Conservation (phyloP, 37 sponge, comb jelly and placozoan genomes). For the Diacarnus erythraeanus region DNA sequence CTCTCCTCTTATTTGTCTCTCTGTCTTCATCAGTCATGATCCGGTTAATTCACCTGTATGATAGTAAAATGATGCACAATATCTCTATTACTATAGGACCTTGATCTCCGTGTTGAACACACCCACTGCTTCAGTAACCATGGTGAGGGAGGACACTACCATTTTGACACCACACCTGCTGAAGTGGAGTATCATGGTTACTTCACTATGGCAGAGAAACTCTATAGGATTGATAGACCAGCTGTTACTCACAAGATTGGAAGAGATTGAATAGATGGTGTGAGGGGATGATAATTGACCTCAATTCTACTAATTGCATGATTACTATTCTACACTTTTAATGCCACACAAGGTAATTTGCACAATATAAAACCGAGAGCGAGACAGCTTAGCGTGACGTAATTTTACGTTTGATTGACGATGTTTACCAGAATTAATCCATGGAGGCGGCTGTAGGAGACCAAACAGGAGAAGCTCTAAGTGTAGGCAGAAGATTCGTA, state of each 20-base stretch:
- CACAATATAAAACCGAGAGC: too few relatives aligned
- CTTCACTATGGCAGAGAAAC: constrained; percentile 74
- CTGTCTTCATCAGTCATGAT: constrained; percentile 88
- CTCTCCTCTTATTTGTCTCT: constrained; percentile 85
- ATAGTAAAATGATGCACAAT: background rate
- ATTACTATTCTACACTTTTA: too few relatives aligned
- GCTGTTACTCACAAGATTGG: constrained; percentile 9
- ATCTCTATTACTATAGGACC: constrained; percentile 42
- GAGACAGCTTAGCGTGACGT: too few relatives aligned
- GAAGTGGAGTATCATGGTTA: constrained; percentile 92
- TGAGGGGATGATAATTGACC: too few relatives aligned
- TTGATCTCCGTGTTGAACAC: constrained; percentile 96
- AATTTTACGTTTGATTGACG: too few relatives aligned
- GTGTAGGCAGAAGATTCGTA: constrained; percentile 41
- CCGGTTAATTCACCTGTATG: constrained; percentile 56
- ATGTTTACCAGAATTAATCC: too few relatives aligned
- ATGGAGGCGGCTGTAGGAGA: background rate
- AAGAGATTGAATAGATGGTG: constrained; percentile 7
- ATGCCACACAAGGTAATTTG: too few relatives aligned
- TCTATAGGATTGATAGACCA: constrained; percentile 85
- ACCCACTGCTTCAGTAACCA: constrained; percentile 98
- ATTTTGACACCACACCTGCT: constrained; percentile 88
- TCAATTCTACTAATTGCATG: too few relatives aligned
- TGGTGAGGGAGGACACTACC: constrained; percentile 98
- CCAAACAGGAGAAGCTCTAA: background rate